Evolutionary conservation across 2,888 invertebrate genomes (phyloP), one percentile per base, ranked within the genome.

Genomic region (Tricholauxania praeusta): DNA sequence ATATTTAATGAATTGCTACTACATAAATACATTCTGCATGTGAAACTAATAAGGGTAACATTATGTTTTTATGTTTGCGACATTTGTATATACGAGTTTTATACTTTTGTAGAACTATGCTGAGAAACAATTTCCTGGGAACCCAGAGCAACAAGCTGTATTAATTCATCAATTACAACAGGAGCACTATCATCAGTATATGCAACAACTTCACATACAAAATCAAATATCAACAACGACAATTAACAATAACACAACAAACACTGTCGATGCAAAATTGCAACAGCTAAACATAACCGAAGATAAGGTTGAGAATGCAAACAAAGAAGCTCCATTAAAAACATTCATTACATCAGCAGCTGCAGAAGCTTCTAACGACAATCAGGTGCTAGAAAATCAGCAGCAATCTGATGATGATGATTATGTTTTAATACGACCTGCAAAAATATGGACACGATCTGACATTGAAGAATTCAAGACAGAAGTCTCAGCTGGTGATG

Each of bases 111-210:
- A 87, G 83, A 91, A 93, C 73, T 98, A 99, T 86, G 96, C 99
- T 0, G 96, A 97, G 81, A 97, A 98, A 84, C 99, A 99, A 85
- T 94, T 92, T 83, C 94, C 94, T 0, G 93, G 92, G 3, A 94
- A 94, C 86, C 93, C 93, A 1, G 94, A 94, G 80, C 93, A 98
- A 89, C 99, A 99, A 90, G 97, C 95, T 0, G 91, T 96, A 57
- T 89, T 99, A 39, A 96, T 99, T 73, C 90, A 94, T 72, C 98
- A 99, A 85, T 89, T 99, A 62, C 99, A 99, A 88, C 98, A 98
- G 81, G 98, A 99, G 83, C 99, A 99, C 87, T 99, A 98, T 86
- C 96, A 98, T 85, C 98, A 99, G 84, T 99, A 99, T 87, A 97
- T 99, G 92, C 96, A 98, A 82, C 99, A 99, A 86, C 89, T 98